Conservation (phyloP, 2,113 vertebrate genomes). For the Puntigrus tetrazona region DNA sequence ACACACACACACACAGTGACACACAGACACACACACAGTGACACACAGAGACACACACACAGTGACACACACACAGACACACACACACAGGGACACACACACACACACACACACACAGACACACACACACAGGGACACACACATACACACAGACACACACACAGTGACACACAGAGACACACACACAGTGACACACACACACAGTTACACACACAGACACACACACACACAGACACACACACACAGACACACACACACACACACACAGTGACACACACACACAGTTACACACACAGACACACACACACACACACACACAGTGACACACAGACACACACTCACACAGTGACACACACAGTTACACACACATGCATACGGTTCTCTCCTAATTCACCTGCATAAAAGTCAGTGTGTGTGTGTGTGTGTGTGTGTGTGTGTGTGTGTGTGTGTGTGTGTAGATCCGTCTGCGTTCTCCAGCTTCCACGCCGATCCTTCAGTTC, state of each 20-base stretch:
- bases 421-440: not conserved
- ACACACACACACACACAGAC: too few species aligned
- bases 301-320: conserved; percentile 3
- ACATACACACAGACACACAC: too few species aligned
- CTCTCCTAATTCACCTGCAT: not conserved
- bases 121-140: too few species aligned
- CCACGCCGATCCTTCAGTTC: conserved; percentile 30
- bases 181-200: too few species aligned
- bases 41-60: too few species aligned
- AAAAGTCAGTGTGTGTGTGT: not conserved
- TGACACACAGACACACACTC: not conserved
- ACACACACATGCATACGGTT: not conserved
- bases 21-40: too few species aligned
- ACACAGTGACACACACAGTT: not conserved
- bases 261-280: not conserved
- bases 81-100: too few species aligned
- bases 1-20: too few species aligned
- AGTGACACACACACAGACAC: too few species aligned
- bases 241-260: not conserved
- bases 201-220: too few species aligned
- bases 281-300: not conserved
- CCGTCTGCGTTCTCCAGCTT: conserved; percentile 67
- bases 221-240: not conserved
- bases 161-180: too few species aligned
- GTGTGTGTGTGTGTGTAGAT: conserved; percentile 65